Conservation (phyloP, 2,797 vertebrate species). For the Rhinichthys osculus region DNA sequence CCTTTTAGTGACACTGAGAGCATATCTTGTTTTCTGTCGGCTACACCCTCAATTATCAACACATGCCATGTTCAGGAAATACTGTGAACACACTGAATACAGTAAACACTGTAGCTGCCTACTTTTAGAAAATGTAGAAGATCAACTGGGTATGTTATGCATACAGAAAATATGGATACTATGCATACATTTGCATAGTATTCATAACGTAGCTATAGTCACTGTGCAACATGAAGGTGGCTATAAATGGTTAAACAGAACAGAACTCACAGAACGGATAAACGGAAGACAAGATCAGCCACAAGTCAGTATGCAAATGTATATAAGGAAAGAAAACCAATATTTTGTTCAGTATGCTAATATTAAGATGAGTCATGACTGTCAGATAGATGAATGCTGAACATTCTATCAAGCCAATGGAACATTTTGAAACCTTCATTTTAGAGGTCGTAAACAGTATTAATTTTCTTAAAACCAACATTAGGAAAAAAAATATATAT, state of each 20-base stretch:
- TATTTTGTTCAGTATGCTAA: not conserved
- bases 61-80: not conserved
- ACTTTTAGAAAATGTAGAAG: not conserved
- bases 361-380: not conserved
- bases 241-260: not conserved
- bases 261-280: not conserved
- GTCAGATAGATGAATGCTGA: not conserved
- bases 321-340: not conserved
- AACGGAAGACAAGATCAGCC: not conserved
- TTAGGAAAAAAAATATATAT: no score
- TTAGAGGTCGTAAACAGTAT: not conserved
- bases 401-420: not conserved
- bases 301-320: not conserved
- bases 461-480: not conserved
- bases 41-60: not conserved
- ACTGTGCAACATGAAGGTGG: not conserved
- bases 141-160: not conserved
- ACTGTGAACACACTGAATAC: not conserved
- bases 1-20: not conserved
- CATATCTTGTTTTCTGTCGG: not conserved
- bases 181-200: not conserved
- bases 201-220: not conserved
- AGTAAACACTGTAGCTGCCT: not conserved
- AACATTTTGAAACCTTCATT: not conserved
- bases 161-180: not conserved